Evolutionary conservation across 2,888 invertebrate genomes (phyloP).

Genomic region (Lochmaea crataegi): DNA sequence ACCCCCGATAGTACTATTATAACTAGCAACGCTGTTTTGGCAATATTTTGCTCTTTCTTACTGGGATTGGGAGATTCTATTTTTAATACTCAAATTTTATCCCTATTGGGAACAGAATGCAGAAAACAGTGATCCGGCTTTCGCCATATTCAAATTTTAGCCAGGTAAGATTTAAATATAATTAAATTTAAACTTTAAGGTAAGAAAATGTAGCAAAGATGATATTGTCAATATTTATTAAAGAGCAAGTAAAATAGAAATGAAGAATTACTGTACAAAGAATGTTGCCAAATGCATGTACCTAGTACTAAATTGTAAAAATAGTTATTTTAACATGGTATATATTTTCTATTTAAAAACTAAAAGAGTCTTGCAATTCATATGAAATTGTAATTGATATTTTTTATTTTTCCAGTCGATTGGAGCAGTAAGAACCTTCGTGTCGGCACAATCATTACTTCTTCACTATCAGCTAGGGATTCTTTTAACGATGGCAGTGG

Average conservation of each 20-base stretch:
- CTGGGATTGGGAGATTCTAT: constrained; percentile 98
- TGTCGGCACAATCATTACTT: constrained; percentile 80
- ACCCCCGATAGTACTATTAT: constrained; percentile 71
- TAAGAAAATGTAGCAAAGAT: too few relatives aligned
- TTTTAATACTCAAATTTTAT: constrained; percentile 96
- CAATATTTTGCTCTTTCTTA: constrained; percentile 90
- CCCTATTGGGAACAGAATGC: constrained; percentile 87
- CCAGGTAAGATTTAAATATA: constrained; percentile 70
- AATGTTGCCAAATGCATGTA: too few relatives aligned
- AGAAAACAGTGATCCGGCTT: constrained; percentile 93
- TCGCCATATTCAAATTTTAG: constrained; percentile 98
- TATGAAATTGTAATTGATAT: not conserved
- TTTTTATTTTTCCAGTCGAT: constrained; percentile 74
- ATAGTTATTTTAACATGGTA: too few relatives aligned
- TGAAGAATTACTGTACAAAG: too few relatives aligned
- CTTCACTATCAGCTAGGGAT: constrained; percentile 81
- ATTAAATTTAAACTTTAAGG: not conserved
- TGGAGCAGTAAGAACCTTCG: constrained; percentile 87
- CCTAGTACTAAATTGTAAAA: constrained; percentile 74
- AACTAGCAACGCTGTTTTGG: constrained; percentile 67
- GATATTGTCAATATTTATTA: too few relatives aligned
- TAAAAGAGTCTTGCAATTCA: too few relatives aligned
- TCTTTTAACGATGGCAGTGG: constrained; percentile 74
- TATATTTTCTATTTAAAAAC: too few relatives aligned
- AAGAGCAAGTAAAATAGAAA: too few relatives aligned